Percentiles rank a stretch among this genome's conserved stretches.
Conservation (phyloP, 2,888 invertebrate genomes). For the Drosophila anomalata region DNA sequence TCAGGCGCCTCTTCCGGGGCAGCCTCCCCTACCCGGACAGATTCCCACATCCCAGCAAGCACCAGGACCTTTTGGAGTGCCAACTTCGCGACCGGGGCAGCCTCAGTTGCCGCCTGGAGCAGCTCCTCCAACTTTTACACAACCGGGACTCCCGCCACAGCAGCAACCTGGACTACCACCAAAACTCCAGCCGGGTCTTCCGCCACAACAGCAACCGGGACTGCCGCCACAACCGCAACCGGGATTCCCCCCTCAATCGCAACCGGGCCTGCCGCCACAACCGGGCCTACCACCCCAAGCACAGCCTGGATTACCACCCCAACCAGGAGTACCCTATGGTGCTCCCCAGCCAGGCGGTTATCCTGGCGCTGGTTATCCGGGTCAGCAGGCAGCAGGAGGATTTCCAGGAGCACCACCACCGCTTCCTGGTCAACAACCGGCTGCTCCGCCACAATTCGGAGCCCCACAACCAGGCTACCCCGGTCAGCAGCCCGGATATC, state of each 20-base stretch:
- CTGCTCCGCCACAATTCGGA: conserved; percentile 44
- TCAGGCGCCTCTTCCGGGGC: conserved; percentile 35
- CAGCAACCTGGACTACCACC: too few species aligned
- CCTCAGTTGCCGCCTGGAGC: conserved; percentile 14
- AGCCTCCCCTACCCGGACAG: conserved; percentile 35
- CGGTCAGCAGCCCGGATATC: conserved; percentile 50
- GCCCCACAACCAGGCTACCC: conserved; percentile 49
- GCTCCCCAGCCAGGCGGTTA: conserved; percentile 50
- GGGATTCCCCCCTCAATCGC: conserved; percentile 36
- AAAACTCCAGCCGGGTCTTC: too few species aligned
- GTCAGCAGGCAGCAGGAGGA: conserved; percentile 29
- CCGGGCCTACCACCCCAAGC: conserved; percentile 27
- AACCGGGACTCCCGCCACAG: conserved; percentile 7
- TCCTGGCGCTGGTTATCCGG: conserved; percentile 36
- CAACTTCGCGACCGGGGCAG: conserved; percentile 27
- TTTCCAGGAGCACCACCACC: conserved; percentile 33
- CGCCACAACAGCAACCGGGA: conserved; percentile 21
- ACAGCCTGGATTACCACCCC: conserved; percentile 37
- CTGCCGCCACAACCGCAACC: conserved; percentile 5
- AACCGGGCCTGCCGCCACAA: conserved; percentile 12
- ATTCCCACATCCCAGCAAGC: conserved; percentile 9
- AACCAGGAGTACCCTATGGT: conserved; percentile 49
- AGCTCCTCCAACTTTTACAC: conserved; percentile 10
- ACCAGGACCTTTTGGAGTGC: conserved; percentile 12
- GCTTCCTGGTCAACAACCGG: conserved; percentile 39